Evolutionary conservation across 2,888 invertebrate species (phyloP), one percentile per base, ranked within the genome.

Genomic region (Chaetogeoica ovagalla): DNA sequence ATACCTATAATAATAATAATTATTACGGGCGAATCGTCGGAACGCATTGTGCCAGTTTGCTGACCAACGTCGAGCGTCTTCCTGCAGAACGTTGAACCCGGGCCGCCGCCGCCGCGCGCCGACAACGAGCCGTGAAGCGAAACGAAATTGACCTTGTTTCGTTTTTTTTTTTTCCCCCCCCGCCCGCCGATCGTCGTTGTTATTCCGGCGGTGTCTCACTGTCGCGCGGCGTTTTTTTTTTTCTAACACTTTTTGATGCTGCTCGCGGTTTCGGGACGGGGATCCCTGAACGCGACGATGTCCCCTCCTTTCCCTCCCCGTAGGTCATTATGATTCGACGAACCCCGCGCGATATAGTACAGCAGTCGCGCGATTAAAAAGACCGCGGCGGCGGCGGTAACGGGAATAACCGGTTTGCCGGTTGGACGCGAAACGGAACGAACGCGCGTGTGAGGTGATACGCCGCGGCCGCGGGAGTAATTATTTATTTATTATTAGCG

Each of bases 131-230:
- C 79, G 71, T 71, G 79, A 79, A 79, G 79, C 71, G 79, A 79
- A 71, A 79, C 79, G 79, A 79, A 79, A 79, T 79, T 79, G 79
- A 79, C 79, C 79, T 79, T 79, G 79, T 79, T 79, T 79, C 63
- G 63, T 70, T 55, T 63, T 69, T 62, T 11, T 63, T 52, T 39
- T 65, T 59, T 43, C 30, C 30, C 30, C 30, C 2, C 30, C 30
- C 30, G 30, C 30, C 30, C 2, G 4, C 30, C n/a, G n/a, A n/a
- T n/a, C n/a, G n/a, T n/a, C n/a, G n/a, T n/a, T n/a, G n/a, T n/a
- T n/a, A n/a, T n/a, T n/a, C n/a, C n/a, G n/a, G n/a, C n/a, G n/a
- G n/a, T n/a, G n/a, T 30, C 30, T 30, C 30, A 30, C 30, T 30
- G 30, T 30, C 30, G 30, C 1, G 30, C 30, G 30, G 30, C n/a